phyloP scores from a whole-genome alignment of 2,888 invertebrate species.

The Bhutanitis thaidina region DNA sequence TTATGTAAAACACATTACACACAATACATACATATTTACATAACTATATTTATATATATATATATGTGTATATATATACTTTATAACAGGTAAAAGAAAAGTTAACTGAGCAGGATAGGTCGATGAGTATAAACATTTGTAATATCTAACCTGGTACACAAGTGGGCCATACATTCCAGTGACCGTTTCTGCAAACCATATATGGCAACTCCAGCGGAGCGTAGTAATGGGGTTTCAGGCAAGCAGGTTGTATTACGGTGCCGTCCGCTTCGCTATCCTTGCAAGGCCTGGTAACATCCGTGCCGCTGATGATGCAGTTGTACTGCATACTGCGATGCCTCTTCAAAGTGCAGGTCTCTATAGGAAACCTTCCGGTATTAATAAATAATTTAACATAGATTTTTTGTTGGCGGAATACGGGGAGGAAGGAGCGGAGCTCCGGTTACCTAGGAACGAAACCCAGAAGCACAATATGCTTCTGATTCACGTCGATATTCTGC shows the following conservation, averaged over 20 bases:
- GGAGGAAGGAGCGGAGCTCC: background rate
- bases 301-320: slow-evolving; percentile 21
- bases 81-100: too few relatives aligned
- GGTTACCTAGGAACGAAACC: slow-evolving; percentile 33
- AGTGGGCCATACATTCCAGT: slow-evolving; percentile 20
- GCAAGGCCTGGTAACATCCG: slow-evolving; percentile 18
- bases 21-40: too few relatives aligned
- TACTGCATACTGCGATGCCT: slow-evolving; percentile 20
- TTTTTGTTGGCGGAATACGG: too few relatives aligned
- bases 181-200: slow-evolving; percentile 21
- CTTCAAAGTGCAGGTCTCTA: slow-evolving; percentile 20
- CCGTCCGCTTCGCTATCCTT: slow-evolving; percentile 14
- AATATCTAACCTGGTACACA: slow-evolving; percentile 28
- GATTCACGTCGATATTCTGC: too few relatives aligned
- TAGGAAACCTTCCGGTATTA: background rate
- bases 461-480: too few relatives aligned
- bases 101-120: too few relatives aligned
- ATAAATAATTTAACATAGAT: too few relatives aligned
- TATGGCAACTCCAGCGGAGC: slow-evolving; percentile 19
- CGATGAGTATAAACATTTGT: too few relatives aligned
- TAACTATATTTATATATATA: too few relatives aligned
- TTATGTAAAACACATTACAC: too few relatives aligned
- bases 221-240: slow-evolving; percentile 22
- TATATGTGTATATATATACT: too few relatives aligned
- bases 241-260: slow-evolving; percentile 20